Conservation (phyloP, 2,888 invertebrate genomes). For the Nowickia ferox region DNA sequence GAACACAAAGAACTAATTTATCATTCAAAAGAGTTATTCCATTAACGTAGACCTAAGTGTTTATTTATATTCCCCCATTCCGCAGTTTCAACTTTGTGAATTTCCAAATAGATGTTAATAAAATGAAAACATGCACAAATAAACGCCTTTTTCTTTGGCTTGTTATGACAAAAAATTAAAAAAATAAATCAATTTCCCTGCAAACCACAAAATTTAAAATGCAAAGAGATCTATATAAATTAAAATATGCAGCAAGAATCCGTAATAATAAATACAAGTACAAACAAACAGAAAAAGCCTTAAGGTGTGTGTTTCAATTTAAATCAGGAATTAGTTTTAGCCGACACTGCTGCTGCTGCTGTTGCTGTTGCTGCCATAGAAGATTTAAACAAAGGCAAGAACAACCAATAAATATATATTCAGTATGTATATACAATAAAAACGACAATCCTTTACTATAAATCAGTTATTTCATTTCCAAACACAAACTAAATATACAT, state of each 20-base stretch:
- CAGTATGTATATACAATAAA: neutral
- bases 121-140: conserved; percentile 17
- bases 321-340: conserved; percentile 37
- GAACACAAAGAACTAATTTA: neutral
- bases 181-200: conserved; percentile 54
- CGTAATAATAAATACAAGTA: neutral
- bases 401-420: neutral
- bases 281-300: conserved; percentile 16
- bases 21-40: neutral
- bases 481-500: conserved; percentile 35
- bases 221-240: conserved; percentile 30
- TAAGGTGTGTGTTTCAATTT: conserved; percentile 46
- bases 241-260: conserved; percentile 47
- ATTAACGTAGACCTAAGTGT: neutral
- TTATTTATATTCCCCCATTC: conserved; percentile 10
- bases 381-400: conserved; percentile 8
- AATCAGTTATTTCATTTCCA: conserved; percentile 63
- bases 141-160: neutral
- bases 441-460: conserved; percentile 52
- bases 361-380: neutral
- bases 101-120: conserved; percentile 27
- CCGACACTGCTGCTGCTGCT: neutral
- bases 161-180: neutral
- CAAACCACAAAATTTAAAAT: conserved; percentile 38
- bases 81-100: conserved; percentile 11